phyloP scores from a whole-genome alignment of 1,140 invertebrate species.

The Drosophila athabasca region DNA sequence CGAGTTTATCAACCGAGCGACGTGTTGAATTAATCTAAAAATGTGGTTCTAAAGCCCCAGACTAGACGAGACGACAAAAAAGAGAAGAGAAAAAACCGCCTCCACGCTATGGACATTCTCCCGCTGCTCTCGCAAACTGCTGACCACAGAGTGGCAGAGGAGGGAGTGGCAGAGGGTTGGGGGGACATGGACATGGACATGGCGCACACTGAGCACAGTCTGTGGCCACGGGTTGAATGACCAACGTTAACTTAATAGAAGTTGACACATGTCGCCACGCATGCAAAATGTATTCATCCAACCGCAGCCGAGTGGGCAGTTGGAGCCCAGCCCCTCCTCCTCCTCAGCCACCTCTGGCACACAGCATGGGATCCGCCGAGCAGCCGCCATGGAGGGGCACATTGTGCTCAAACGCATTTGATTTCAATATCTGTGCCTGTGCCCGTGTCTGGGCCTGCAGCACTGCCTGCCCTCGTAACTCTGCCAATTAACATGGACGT shows the following conservation, averaged over 20 bases:
- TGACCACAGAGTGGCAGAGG: conserved; percentile 37
- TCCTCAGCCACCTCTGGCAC: conserved; percentile 15
- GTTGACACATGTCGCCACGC: conserved; percentile 80
- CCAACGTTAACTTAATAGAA: conserved; percentile 78
- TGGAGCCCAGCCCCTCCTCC: not conserved
- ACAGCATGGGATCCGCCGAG: not conserved
- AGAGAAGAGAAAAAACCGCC: not conserved
- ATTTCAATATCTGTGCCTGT: conserved; percentile 60
- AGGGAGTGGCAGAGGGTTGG: not conserved
- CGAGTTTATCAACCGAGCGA: conserved; percentile 3
- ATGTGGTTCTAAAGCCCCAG: not conserved
- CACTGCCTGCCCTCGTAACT: conserved; percentile 17
- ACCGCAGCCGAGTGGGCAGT: conserved; percentile 46
- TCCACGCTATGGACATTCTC: conserved; percentile 4
- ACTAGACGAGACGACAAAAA: conserved; percentile 1
- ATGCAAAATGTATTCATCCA: conserved; percentile 78
- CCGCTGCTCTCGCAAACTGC: conserved; percentile 30
- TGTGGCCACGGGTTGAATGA: conserved; percentile 68
- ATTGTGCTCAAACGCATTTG: conserved; percentile 53
- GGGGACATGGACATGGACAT: not conserved
- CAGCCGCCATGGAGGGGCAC: conserved; percentile 7
- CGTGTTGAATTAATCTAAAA: conserved; percentile 7
- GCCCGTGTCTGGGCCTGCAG: not conserved
- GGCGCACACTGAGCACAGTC: conserved; percentile 8
- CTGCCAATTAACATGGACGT: conserved; percentile 61